These are phyloP conservation scores for Enchytraeus crypticus DNA, from an alignment of 2,888 invertebrate species.

Conservation along the genomic window DNA sequence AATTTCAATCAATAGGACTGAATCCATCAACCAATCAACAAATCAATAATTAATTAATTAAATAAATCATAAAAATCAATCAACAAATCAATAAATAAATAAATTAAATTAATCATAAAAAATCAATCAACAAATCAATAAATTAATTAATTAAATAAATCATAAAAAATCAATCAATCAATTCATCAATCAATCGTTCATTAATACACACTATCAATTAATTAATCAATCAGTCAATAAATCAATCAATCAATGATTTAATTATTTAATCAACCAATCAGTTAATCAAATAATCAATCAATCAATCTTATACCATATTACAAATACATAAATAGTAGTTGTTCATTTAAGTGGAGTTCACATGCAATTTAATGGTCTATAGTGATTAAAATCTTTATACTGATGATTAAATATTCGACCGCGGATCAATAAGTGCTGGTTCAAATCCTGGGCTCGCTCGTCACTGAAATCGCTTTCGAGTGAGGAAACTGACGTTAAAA, in stretches of 20 bases:
- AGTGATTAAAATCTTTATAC: not conserved
- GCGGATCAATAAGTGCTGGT: no score
- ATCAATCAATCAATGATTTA: not conserved
- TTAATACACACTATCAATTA: not conserved
- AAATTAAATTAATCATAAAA: slow-evolving; percentile 1
- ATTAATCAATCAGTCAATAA: not conserved
- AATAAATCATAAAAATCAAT: not conserved
- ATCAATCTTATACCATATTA: not conserved
- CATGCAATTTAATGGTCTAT: not conserved
- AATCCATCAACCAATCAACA: no score
- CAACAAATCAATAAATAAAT: not conserved
- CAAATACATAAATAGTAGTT: not conserved
- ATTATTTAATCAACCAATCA: not conserved
- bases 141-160: not conserved
- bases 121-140: not conserved
- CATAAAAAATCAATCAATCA: not conserved
- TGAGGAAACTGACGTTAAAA: no score
- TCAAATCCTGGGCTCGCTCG: no score
- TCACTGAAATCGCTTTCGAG: no score
- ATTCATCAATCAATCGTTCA: not conserved
- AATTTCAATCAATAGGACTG: no score
- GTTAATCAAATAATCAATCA: not conserved
- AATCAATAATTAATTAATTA: no score
- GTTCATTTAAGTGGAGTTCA: not conserved
- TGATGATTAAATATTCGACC: no score